A percentile compares a stretch with the other conserved stretches of the same genome.
Conservation (phyloP, 2,888 invertebrate genomes). For the Drosophila rellima region DNA sequence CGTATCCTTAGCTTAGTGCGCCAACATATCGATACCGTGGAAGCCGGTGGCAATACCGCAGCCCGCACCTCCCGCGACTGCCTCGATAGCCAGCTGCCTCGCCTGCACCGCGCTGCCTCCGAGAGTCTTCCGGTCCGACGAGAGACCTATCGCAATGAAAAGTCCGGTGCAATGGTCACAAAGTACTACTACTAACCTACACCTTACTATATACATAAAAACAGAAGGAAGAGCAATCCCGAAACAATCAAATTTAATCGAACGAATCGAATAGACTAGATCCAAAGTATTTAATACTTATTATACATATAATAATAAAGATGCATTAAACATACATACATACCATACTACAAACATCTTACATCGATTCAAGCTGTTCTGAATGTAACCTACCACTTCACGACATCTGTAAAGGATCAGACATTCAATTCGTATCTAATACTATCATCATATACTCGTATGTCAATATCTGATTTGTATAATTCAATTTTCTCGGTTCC, state of each 20-base stretch:
- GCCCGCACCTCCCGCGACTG: slow-evolving; percentile 88
- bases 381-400: slow-evolving; percentile 11
- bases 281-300: slow-evolving; percentile 11
- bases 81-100: slow-evolving; percentile 89
- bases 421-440: slow-evolving; percentile 51
- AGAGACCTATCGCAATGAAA: slow-evolving; percentile 80
- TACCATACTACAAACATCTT: slow-evolving; percentile 19
- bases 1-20: slow-evolving; percentile 88
- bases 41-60: slow-evolving; percentile 87
- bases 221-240: not conserved
- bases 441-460: slow-evolving; percentile 36
- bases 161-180: slow-evolving; percentile 82
- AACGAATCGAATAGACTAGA: slow-evolving; percentile 29
- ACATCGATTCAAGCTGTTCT: slow-evolving; percentile 4
- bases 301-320: slow-evolving; percentile 11
- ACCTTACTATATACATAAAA: not conserved
- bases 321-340: slow-evolving; percentile 27
- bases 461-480: slow-evolving; percentile 24
- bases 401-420: slow-evolving; percentile 26
- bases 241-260: slow-evolving; percentile 24
- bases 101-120: slow-evolving; percentile 86
- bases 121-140: slow-evolving; percentile 76
- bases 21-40: slow-evolving; percentile 87
- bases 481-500: slow-evolving; percentile 14
- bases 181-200: slow-evolving; percentile 77